Conservation (phyloP, 2,113 vertebrate genomes). For the Asarcornis scutulata region DNA sequence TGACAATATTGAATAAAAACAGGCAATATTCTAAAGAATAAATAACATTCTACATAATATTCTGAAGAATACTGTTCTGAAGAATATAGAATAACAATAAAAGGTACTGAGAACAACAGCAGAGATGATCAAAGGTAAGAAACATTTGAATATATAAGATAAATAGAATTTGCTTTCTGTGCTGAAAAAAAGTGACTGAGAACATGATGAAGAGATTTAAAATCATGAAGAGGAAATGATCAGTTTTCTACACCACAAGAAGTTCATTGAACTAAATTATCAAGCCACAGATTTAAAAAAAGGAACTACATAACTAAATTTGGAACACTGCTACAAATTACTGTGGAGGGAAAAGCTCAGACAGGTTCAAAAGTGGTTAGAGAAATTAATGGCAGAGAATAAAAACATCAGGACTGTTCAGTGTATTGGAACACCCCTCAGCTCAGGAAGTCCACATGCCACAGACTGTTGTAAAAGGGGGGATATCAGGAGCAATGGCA, state of each 20-base stretch:
- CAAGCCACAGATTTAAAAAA: neutral
- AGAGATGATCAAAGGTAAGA: neutral
- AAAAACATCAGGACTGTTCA: neutral
- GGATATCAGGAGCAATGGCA: neutral
- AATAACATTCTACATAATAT: too few relatives aligned
- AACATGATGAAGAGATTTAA: neutral
- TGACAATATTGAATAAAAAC: neutral
- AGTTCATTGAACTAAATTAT: neutral
- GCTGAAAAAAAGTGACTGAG: neutral
- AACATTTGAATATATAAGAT: neutral
- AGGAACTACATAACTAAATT: neutral
- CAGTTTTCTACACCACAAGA: neutral
- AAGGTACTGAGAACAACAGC: neutral
- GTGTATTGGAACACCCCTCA: too few relatives aligned
- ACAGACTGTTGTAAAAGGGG: neutral
- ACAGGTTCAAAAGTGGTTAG: neutral
- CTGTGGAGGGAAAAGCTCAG: neutral
- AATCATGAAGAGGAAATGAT: neutral
- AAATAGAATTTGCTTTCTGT: neutral
- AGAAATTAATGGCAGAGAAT: neutral
- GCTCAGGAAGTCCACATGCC: too few relatives aligned
- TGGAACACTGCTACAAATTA: neutral
- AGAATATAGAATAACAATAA: neutral
- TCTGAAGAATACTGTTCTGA: too few relatives aligned
- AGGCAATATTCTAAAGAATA: too few relatives aligned